Conservation (phyloP, 2,113 vertebrate species). For the Willisornis vidua region DNA sequence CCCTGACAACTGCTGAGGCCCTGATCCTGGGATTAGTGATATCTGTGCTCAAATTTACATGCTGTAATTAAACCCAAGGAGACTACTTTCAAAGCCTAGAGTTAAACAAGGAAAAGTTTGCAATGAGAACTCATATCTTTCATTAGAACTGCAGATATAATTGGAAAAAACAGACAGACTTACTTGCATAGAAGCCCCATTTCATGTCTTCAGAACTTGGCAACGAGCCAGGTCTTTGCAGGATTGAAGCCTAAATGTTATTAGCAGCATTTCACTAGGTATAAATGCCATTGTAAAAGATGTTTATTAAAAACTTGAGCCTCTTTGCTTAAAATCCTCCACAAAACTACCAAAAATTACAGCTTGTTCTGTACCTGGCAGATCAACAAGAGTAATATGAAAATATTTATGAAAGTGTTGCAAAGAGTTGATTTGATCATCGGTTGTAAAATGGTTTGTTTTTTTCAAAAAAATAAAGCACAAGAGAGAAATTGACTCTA, state of each 20-base stretch:
- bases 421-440: background rate
- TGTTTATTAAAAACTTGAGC: background rate
- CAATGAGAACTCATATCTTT: conserved; percentile 53
- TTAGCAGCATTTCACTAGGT: background rate
- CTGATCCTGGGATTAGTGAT: background rate
- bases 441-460: background rate
- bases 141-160: conserved; percentile 53
- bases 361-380: background rate
- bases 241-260: background rate
- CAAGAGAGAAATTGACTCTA: conserved; percentile 7
- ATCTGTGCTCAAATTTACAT: conserved; percentile 51
- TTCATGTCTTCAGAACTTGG: conserved; percentile 57
- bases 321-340: background rate
- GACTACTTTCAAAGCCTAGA: conserved; percentile 61
- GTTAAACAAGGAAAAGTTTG: conserved; percentile 64
- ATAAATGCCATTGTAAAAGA: background rate
- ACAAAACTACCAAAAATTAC: background rate
- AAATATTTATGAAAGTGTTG: background rate
- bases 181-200: background rate
- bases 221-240: conserved; percentile 18
- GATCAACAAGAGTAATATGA: background rate
- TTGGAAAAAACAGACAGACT: conserved; percentile 46
- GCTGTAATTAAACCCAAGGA: conserved; percentile 66
- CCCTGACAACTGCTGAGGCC: background rate
- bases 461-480: conserved; percentile 18